Conservation (phyloP, 2,888 invertebrate genomes). For the Notodonta ziczac region DNA sequence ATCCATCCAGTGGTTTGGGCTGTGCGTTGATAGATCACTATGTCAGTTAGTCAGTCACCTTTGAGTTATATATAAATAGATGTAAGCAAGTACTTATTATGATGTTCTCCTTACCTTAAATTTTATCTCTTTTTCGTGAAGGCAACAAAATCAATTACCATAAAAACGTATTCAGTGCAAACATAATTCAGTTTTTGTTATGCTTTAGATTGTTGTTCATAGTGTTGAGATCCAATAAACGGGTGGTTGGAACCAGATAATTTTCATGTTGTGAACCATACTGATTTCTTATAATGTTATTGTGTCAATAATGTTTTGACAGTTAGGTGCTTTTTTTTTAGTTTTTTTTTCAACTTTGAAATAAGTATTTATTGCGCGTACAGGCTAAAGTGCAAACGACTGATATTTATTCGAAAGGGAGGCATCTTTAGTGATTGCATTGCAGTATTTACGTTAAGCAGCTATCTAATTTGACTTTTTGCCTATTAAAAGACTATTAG, state of each 20-base stretch:
- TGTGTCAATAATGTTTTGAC: background rate
- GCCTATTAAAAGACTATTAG: no score
- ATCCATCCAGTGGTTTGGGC: no score
- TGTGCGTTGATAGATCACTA: no score
- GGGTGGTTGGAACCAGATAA: conserved; percentile 7
- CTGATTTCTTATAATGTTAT: conserved; percentile 29
- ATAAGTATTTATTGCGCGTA: background rate
- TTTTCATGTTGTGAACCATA: conserved; percentile 38
- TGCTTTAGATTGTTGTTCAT: conserved; percentile 25
- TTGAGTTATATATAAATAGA: no score
- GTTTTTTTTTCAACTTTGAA: no score
- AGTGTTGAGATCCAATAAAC: conserved; percentile 14
- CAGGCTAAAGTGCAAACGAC: no score
- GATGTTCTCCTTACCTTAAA: conserved; percentile 18
- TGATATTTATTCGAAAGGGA: no score
- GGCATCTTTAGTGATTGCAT: no score
- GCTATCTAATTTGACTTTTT: no score
- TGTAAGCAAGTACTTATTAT: no score
- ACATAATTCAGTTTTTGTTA: conserved; percentile 22
- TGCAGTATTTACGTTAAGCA: no score
- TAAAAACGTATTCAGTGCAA: conserved; percentile 15
- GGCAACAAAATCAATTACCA: conserved; percentile 26
- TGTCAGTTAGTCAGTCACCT: no score
- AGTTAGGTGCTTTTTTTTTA: background rate
- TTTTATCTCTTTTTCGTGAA: conserved; percentile 23